phyloP scores from a whole-genome alignment of 2,113 vertebrate genomes.

The Grammomys dolichurus region DNA sequence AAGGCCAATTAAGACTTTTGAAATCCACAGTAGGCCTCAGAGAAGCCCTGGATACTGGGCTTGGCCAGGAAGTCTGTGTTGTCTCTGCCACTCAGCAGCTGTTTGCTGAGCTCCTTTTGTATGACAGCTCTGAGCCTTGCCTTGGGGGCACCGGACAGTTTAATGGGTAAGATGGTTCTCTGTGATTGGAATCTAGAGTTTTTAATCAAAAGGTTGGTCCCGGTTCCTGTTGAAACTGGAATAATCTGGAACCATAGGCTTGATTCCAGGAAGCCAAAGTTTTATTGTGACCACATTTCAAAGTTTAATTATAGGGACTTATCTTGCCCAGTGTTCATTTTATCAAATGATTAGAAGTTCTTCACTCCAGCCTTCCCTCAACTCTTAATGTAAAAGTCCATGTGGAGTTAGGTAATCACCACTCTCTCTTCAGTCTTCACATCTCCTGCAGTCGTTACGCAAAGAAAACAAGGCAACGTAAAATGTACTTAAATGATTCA shows the following conservation, averaged over 20 bases:
- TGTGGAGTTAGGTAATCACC: not conserved
- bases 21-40: not conserved
- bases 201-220: not conserved
- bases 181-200: conserved; percentile 16
- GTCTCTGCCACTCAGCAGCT: not conserved
- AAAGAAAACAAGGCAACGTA: not conserved
- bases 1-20: conserved; percentile 22
- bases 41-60: not conserved
- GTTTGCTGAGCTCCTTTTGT: not conserved
- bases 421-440: not conserved
- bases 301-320: not conserved
- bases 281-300: conserved; percentile 55
- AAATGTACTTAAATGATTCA: not conserved
- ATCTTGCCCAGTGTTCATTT: not conserved
- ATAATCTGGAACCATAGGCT: conserved; percentile 2
- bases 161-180: conserved; percentile 20
- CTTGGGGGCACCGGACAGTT: not conserved
- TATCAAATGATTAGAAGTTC: not conserved
- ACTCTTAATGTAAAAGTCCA: not conserved
- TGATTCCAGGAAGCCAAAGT: conserved; percentile 46
- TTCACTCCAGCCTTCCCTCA: not conserved
- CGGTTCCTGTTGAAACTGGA: not conserved
- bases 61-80: conserved; percentile 19
- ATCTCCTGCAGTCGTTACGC: not conserved
- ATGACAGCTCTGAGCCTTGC: conserved; percentile 21